Evolutionary conservation across 2,113 vertebrate species (phyloP), one percentile per base, ranked within the genome.

Genomic region (Gymnarchus niloticus): DNA sequence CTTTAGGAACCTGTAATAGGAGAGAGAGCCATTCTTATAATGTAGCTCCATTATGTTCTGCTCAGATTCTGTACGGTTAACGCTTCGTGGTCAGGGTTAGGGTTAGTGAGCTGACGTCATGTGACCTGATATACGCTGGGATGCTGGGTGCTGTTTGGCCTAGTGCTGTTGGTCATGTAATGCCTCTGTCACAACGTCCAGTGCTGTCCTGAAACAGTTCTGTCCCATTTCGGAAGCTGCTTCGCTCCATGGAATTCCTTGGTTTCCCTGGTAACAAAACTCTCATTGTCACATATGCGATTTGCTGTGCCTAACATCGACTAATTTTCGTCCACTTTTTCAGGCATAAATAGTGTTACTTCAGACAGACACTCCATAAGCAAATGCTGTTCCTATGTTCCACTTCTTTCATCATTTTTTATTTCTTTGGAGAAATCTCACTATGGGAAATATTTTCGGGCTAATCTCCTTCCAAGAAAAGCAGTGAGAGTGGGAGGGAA

Each of bases 401-500:
- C 69, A 10, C 54, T 23, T n/a, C 77, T 51, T 61, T 61, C 57
- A 28, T 52, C 9, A 21, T 28, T 57, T 48, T 6, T 25, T 19
- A 12, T 65, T 41, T 86, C 33, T n/a, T 23, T 48, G 3, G 41
- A 37, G 57, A n/a, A 10, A 65, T 73, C 57, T 85, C 61, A 46
- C 84, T 44, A 65, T 69, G 73, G 73, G 87, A 44, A 86, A 65
- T 61, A 78, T 52, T 82, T 86, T 87, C 41, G 41, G 54, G 80
- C 33, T 25, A 41, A 76, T 82, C 54, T 49, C 46, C 54, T 82
- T 89, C 83, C 61, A 86, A 89, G 82, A 81, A 85, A 87, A 89
- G 65, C 85, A 84, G 37, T 54, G 49, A 76, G 82, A 54, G 54
- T 83, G 87, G 88, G 87, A 88, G 87, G 86, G 49, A 78, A 81